phyloP scores from a whole-genome alignment of 2,113 vertebrate species.

The Taxidea taxus region DNA sequence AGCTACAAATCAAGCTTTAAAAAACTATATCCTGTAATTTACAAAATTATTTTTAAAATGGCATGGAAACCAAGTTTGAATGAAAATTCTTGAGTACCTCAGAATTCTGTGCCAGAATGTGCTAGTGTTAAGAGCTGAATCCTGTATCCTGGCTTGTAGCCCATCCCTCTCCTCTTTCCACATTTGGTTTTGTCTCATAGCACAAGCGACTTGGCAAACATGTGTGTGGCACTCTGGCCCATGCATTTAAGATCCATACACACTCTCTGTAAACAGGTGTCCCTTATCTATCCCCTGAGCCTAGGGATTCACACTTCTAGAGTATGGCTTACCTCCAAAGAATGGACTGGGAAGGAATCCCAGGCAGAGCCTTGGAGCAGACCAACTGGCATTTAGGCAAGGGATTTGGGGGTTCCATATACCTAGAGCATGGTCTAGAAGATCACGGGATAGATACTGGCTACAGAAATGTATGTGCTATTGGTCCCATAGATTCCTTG shows the following conservation, averaged over 20 bases:
- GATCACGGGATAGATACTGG: neutral
- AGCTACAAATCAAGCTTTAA: neutral
- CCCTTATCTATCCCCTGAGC: neutral
- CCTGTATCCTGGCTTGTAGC: neutral
- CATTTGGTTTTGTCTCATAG: neutral
- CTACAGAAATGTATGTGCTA: fast-evolving
- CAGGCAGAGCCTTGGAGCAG: neutral
- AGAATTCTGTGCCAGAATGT: neutral
- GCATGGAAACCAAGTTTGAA: neutral
- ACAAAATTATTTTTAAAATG: neutral
- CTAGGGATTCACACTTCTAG: neutral
- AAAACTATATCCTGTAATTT: neutral
- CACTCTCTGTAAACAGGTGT: neutral
- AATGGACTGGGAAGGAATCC: neutral
- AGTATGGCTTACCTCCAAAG: neutral
- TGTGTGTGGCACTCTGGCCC: neutral
- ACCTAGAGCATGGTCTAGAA: neutral
- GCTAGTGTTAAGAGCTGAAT: neutral
- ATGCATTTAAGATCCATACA: neutral
- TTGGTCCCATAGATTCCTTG: neutral
- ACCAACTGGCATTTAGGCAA: neutral
- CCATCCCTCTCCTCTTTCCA: neutral
- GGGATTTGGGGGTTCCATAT: neutral
- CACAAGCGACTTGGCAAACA: neutral
- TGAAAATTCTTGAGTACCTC: neutral